A percentile compares a stretch with the other conserved stretches of the same genome.
phyloP scores from a whole-genome alignment of 1,140 invertebrate species.

The Orius laevigatus region DNA sequence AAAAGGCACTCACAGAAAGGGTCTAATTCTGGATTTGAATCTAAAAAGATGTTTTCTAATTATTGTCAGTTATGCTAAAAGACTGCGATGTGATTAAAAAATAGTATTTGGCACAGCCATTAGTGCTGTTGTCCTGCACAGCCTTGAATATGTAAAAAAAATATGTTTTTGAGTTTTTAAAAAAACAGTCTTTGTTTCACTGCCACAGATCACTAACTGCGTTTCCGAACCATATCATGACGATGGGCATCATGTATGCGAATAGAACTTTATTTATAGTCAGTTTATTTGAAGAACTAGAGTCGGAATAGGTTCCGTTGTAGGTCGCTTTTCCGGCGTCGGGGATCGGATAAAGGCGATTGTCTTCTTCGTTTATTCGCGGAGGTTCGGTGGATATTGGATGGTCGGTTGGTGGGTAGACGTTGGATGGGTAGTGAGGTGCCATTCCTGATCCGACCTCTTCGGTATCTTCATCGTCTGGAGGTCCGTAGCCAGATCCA shows the following conservation, averaged over 20 bases:
- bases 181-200: not conserved
- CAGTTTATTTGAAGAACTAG: slow-evolving; percentile 21
- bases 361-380: slow-evolving; percentile 20
- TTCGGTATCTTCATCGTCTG: slow-evolving; percentile 28
- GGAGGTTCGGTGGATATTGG: slow-evolving; percentile 26
- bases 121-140: not conserved
- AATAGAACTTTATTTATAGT: slow-evolving; percentile 46
- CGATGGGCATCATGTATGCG: slow-evolving; percentile 58
- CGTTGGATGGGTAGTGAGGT: slow-evolving; percentile 4
- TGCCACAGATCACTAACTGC: slow-evolving; percentile 49
- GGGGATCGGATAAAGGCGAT: slow-evolving; percentile 16
- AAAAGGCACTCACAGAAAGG: not conserved
- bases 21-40: not conserved
- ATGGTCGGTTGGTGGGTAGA: slow-evolving; percentile 20
- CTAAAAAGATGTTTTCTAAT: too few relatives aligned
- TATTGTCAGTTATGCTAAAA: not conserved
- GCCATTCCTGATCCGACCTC: slow-evolving; percentile 29
- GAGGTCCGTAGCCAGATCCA: slow-evolving; percentile 34
- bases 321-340: slow-evolving; percentile 6
- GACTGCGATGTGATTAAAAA: not conserved
- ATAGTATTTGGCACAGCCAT: not conserved
- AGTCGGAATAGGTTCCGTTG: not conserved
- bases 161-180: not conserved
- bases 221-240: slow-evolving; percentile 67
- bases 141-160: not conserved